Conservation (phyloP, 1,140 invertebrate species). For the Euborellia annulipes region DNA sequence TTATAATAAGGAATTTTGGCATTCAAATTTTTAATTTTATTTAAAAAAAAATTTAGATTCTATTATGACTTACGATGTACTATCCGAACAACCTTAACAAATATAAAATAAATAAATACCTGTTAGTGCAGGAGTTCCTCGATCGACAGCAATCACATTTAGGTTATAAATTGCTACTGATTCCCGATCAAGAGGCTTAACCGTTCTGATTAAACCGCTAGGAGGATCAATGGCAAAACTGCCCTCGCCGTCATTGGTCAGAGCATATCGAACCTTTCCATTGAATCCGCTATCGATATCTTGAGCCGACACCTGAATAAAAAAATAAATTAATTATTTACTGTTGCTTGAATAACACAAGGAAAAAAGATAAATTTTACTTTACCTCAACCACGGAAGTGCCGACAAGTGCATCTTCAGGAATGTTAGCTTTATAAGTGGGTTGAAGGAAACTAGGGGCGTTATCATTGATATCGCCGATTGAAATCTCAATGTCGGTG, state of each 20-base stretch:
- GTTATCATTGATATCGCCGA: constrained; percentile 91
- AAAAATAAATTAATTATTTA: too few relatives aligned
- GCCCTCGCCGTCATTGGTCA: constrained; percentile 58
- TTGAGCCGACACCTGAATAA: constrained; percentile 66
- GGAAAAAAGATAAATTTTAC: constrained; percentile 8
- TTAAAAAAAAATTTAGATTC: too few relatives aligned
- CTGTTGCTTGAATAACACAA: too few relatives aligned
- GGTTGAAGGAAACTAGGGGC: constrained; percentile 67
- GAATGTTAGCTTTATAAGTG: constrained; percentile 61
- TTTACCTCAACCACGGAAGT: constrained; percentile 10
- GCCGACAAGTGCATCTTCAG: constrained; percentile 82
- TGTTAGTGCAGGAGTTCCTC: constrained; percentile 33
- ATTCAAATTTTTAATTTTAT: too few relatives aligned
- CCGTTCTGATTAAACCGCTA: constrained; percentile 82
- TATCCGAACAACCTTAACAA: too few relatives aligned
- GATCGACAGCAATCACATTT: constrained; percentile 76
- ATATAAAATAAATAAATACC: too few relatives aligned
- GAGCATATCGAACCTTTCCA: constrained; percentile 67
- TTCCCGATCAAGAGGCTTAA: constrained; percentile 82
- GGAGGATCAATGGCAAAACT: constrained; percentile 87
- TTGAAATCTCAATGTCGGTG: constrained; percentile 84
- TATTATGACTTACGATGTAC: too few relatives aligned
- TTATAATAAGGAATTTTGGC: too few relatives aligned
- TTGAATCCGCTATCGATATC: constrained; percentile 86
- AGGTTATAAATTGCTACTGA: constrained; percentile 70